Base-by-base conservation (phyloP, 2,888 invertebrate genomes). In the Metacarcinus magister region DNA sequence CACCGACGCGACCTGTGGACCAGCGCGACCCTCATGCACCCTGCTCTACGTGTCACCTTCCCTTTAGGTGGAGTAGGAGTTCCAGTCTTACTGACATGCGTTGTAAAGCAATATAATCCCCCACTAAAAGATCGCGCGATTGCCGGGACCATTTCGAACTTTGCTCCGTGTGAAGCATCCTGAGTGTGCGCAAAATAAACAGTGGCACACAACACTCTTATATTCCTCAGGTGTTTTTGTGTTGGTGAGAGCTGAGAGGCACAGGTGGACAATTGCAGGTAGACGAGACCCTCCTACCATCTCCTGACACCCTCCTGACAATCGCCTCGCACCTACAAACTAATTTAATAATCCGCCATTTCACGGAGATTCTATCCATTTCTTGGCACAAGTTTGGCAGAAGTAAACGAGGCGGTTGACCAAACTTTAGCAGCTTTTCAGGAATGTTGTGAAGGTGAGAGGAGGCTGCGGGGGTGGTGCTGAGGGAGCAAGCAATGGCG, bases 81-180 rank as follows among this genome's bases (percentile, higher is more conserved):
- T 93, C 93, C 93, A 28, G 43, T 46, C 67, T 93, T 75, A 23
- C 39, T 19, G 48, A 0, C 60, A 23, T 23, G 23, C 44, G 93
- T 19, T n/a, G 32, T n/a, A 43, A 43, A 93, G 93, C 93, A 93
- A 67, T 93, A 23, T 93, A 46, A 32, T 60, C 0, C 23, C 93
- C 32, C 3, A 32, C 43, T 19, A n/a, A 75, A 75, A 32, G 67
- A 67, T 93, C 8, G 23, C 32, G 93, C 32, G 67, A 92, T 54
- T 93, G 93, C 32, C 43, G n/a, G 32, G 43, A 67, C 43, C 39
- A 93, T 93, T 93, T 75, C 67, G 44, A 93, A 93, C 93, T 93
- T 67, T 67, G 32, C 93, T 19, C 67, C 93, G 60, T 32, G 44
- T 43, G 67, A 67, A 19, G 54, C 67, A 93, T 7, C 39, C 48